Base-by-base conservation (phyloP, 2,113 vertebrate genomes). In the Mesocricetus auratus region DNA sequence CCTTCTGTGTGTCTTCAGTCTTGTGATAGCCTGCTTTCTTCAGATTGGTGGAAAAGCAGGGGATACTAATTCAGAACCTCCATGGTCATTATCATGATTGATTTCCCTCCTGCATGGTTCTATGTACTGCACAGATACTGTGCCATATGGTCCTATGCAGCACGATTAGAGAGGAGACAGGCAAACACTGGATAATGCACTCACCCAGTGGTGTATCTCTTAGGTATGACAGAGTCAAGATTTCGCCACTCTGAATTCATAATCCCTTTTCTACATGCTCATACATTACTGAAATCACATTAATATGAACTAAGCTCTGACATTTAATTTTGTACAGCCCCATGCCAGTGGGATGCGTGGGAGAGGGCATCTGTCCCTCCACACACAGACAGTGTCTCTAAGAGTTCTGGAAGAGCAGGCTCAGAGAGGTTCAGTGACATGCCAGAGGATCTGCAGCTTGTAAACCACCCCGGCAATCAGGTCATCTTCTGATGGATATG, bases 1-100 rank as follows among this genome's bases (percentile, higher is more conserved):
- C 79, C 50, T 33, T 62, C 89, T 82, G 39, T 47, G 19, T 29
- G 3, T 31, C 42, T 58, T 29, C 47, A 74, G 73, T 0, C 16
- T 86, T 50, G 62, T 58, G 11, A 39, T 64, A 58, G 47, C 42
- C 93, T 31, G 39, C 73, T 77, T 95, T 78, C 71, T 96, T 77
- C 78, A 58, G 45, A 77, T 73, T 8, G 39, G 13, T 75, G 60
- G 26, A 86, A 53, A 85, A 78, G 29, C 16, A 89, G 87, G n/a
- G 47, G 50, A 31, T 26, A 56, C 33, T 11, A 45, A 50, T 64
- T 31, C n/a, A 17, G 26, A 74, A 74, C 53, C n/a, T 71, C 2
- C 71, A 1, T 58, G 3, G 29, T 60, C 47, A 33, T 47, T 60
- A 64, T 36, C 64, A 11, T 33, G 29, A 22, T 66, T 50, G n/a